Evolutionary conservation across 1,140 invertebrate species (phyloP).

Genomic region (Daktulosphaira vitifoliae): DNA sequence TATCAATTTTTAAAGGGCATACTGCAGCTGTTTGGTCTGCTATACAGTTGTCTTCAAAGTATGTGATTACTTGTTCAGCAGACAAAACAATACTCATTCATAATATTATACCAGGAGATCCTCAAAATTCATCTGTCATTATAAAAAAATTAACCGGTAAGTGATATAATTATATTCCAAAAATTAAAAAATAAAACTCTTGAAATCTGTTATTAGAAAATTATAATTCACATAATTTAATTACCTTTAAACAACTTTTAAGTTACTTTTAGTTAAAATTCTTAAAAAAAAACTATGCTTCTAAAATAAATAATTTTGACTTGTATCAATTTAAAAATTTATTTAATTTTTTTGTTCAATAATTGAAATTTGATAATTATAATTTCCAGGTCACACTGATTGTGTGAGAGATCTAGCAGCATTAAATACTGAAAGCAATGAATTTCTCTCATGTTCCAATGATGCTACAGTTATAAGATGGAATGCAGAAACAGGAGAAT

Average conservation of each 20-base stretch:
- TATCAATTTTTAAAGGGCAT: constrained; percentile 62
- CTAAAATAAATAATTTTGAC: too few relatives aligned
- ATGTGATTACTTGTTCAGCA: constrained; percentile 76
- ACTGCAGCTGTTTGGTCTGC: constrained; percentile 83
- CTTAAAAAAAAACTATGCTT: too few relatives aligned
- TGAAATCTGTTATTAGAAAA: too few relatives aligned
- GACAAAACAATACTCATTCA: constrained; percentile 76
- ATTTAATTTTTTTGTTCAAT: not conserved
- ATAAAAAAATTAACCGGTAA: not conserved
- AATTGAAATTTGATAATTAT: not conserved
- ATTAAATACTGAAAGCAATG: constrained; percentile 54
- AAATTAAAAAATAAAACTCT: too few relatives aligned
- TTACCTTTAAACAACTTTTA: too few relatives aligned
- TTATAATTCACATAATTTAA: too few relatives aligned
- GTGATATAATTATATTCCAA: too few relatives aligned
- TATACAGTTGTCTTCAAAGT: constrained; percentile 51
- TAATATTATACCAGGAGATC: not conserved
- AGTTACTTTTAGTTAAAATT: too few relatives aligned
- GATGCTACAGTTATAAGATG: constrained; percentile 78
- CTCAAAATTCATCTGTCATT: constrained; percentile 8
- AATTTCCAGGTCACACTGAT: constrained; percentile 69
- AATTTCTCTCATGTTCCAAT: constrained; percentile 83
- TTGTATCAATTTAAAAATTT: too few relatives aligned
- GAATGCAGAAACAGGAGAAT: constrained; percentile 64
- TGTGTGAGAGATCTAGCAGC: constrained; percentile 73